These are phyloP conservation scores for Volucella inflata DNA, from an alignment of 2,888 invertebrate genomes.

Conservation along the genomic window DNA sequence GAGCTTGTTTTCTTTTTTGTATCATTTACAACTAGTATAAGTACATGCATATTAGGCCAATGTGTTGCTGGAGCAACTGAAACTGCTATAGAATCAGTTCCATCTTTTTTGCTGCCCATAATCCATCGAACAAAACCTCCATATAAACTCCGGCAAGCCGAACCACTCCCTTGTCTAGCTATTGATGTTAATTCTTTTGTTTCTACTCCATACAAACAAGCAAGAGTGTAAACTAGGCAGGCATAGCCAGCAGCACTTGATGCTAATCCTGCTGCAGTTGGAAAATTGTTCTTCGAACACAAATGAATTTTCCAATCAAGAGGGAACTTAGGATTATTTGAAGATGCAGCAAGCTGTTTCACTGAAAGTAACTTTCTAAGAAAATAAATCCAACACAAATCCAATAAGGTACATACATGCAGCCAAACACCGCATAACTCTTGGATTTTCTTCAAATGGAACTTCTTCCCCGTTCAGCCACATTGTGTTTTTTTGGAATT, in stretches of 20 bases:
- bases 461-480: constrained; percentile 96
- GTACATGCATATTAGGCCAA: constrained; percentile 95
- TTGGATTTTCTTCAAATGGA: constrained; percentile 88
- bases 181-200: constrained; percentile 91
- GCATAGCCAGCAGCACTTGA: constrained; percentile 99
- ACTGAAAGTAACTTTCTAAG: constrained; percentile 75
- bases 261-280: constrained; percentile 98
- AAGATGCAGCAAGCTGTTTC: constrained; percentile 79
- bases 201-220: constrained; percentile 89
- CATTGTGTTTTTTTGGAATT: constrained; percentile 90
- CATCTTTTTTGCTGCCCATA: constrained; percentile 87
- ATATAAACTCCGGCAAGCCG: constrained; percentile 96
- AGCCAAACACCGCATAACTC: constrained; percentile 90
- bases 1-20: constrained; percentile 93
- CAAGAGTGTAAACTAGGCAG: constrained; percentile 92
- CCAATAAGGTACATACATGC: constrained; percentile 86
- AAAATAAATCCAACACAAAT: neutral
- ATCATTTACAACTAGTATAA: constrained; percentile 95
- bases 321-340: constrained; percentile 79
- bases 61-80: constrained; percentile 89
- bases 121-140: constrained; percentile 98
- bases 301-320: constrained; percentile 90
- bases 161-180: constrained; percentile 95
- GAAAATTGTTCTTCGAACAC: constrained; percentile 97
- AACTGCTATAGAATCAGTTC: constrained; percentile 90